Conservation (phyloP, 2,113 vertebrate genomes). For the Apteryx mantelli region DNA sequence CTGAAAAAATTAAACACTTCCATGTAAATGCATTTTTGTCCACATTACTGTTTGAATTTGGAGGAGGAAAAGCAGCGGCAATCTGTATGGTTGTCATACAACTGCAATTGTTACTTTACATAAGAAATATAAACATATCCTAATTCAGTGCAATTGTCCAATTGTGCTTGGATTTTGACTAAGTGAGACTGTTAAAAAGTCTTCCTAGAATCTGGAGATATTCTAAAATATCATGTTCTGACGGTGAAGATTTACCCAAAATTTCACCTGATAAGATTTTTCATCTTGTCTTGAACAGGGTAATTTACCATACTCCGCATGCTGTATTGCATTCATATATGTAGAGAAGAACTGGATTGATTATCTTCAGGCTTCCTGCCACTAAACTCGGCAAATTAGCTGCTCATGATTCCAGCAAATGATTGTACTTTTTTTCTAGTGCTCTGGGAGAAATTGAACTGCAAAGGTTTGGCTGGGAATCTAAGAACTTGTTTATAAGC, state of each 20-base stretch:
- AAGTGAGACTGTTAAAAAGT: background rate
- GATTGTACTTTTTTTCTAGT: background rate
- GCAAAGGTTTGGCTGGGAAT: constrained; percentile 12
- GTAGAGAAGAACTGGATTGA: constrained; percentile 30
- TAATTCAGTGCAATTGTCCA: background rate
- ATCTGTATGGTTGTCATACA: background rate
- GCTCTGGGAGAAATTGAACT: background rate
- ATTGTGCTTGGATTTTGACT: background rate
- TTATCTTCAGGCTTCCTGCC: constrained; percentile 42
- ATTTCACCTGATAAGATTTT: constrained; percentile 41
- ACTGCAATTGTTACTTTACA: background rate
- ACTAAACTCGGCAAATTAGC: constrained; percentile 58
- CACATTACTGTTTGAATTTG: background rate
- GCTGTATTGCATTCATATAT: constrained; percentile 15
- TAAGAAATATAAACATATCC: background rate
- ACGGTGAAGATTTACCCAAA: background rate
- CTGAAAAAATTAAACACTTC: background rate
- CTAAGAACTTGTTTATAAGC: background rate
- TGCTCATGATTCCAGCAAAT: constrained; percentile 51
- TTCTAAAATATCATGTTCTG: background rate
- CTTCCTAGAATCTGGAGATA: background rate
- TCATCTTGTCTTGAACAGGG: background rate
- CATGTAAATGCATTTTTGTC: background rate
- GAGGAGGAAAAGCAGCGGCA: background rate
- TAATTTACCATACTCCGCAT: constrained; percentile 19